Conservation (phyloP, 2,113 vertebrate genomes). For the Muntiacus reevesi region DNA sequence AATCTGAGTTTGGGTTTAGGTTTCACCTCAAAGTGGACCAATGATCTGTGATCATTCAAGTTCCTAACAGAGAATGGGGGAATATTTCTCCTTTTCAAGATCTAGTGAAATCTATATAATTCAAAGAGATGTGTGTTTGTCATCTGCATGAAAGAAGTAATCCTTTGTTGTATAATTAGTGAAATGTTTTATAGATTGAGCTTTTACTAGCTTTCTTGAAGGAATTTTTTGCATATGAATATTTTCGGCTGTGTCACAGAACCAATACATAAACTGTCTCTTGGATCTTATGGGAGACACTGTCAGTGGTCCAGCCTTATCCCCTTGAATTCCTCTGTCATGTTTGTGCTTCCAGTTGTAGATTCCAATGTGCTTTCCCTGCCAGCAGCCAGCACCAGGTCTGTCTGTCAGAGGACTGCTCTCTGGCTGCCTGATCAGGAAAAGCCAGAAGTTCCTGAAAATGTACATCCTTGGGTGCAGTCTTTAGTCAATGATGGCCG, state of each 20-base stretch:
- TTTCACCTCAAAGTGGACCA: not conserved
- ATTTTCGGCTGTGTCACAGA: not conserved
- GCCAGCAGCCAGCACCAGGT: not conserved
- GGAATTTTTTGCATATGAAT: not conserved
- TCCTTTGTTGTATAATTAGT: not conserved
- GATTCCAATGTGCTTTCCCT: not conserved
- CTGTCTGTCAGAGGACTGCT: not conserved
- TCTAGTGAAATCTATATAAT: not conserved
- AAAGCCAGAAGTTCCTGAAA: not conserved
- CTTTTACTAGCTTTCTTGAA: slow-evolving; percentile 13
- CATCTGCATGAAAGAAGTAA: slow-evolving; percentile 30
- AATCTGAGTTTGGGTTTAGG: not conserved
- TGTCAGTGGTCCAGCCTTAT: not conserved
- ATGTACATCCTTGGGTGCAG: not conserved
- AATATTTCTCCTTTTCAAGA: not conserved
- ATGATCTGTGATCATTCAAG: not conserved
- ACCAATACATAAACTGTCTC: not conserved
- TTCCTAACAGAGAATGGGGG: not conserved
- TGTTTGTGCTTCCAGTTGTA: not conserved
- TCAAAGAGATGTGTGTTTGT: not conserved
- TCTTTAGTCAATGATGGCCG: not conserved
- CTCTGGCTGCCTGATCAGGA: not conserved
- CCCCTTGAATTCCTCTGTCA: not conserved
- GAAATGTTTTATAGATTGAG: not conserved
- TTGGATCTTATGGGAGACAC: not conserved